Evolutionary conservation across 1,140 invertebrate genomes (phyloP).

Genomic region (Lethrus apterus): DNA sequence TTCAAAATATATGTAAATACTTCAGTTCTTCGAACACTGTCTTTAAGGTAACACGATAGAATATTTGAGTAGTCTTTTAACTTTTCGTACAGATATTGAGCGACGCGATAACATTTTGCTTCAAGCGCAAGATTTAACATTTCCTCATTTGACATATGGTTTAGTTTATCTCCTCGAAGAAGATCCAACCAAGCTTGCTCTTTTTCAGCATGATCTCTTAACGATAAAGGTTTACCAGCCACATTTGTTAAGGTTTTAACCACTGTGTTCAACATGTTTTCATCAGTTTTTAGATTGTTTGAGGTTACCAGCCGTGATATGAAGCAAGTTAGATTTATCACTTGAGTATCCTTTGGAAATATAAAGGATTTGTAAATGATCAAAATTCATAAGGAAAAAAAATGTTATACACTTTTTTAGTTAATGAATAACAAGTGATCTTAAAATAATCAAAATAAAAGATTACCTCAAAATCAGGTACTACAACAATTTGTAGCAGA

Average conservation of each 20-base stretch:
- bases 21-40: constrained; percentile 55
- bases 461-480: constrained; percentile 50
- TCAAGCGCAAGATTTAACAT: constrained; percentile 40
- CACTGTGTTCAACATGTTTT: constrained; percentile 39
- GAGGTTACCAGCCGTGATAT: constrained; percentile 44
- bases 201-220: constrained; percentile 55
- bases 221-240: constrained; percentile 34
- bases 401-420: too few relatives aligned
- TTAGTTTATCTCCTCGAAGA: constrained; percentile 59
- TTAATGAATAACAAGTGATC: too few relatives aligned
- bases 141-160: constrained; percentile 45
- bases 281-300: constrained; percentile 42
- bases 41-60: constrained; percentile 43
- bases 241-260: constrained; percentile 43
- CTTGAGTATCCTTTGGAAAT: constrained; percentile 48
- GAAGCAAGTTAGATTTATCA: constrained; percentile 46
- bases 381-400: too few relatives aligned
- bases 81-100: constrained; percentile 44
- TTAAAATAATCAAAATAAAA: too few relatives aligned
- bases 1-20: constrained; percentile 68
- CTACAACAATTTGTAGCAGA: constrained; percentile 57
- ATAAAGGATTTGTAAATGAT: too few relatives aligned
- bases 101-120: constrained; percentile 43
- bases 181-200: constrained; percentile 76
- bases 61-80: constrained; percentile 42